Evolutionary conservation across 1,140 invertebrate species (phyloP).

Genomic region (Portunus trituberculatus): DNA sequence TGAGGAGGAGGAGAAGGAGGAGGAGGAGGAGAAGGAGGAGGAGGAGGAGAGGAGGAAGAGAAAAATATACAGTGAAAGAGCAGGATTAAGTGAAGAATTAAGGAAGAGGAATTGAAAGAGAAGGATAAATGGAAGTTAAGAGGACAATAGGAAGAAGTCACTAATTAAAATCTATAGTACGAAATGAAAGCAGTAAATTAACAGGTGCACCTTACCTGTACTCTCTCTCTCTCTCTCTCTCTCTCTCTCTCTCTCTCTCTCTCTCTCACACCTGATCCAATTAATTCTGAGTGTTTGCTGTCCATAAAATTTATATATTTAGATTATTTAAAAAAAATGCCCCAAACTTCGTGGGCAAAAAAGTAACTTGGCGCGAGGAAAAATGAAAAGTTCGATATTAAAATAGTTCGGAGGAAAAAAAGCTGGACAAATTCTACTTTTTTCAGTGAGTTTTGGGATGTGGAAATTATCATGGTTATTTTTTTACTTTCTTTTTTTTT

Average conservation of each 20-base stretch:
- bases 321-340: constrained; percentile 1
- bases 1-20: not conserved
- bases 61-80: not conserved
- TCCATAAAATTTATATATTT: not conserved
- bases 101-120: not conserved
- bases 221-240: not conserved
- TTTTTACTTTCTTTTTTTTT: too few relatives aligned
- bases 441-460: not conserved
- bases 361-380: not conserved
- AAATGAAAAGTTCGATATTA: not conserved
- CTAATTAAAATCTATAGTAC: not conserved
- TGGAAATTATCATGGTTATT: too few relatives aligned
- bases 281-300: not conserved
- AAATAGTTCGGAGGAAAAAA: not conserved
- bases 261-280: not conserved
- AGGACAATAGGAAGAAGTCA: not conserved
- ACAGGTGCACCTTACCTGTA: not conserved
- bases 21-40: not conserved
- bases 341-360: not conserved
- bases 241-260: too few relatives aligned
- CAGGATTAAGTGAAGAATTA: too few relatives aligned
- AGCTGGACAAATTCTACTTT: not conserved
- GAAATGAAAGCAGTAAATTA: not conserved
- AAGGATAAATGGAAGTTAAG: too few relatives aligned
- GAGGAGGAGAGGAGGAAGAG: not conserved